Percentiles rank a stretch among this genome's conserved stretches.
These are phyloP conservation scores for Hemistola chrysoprasaria DNA, from an alignment of 2,888 invertebrate species.

Conservation along the genomic window DNA sequence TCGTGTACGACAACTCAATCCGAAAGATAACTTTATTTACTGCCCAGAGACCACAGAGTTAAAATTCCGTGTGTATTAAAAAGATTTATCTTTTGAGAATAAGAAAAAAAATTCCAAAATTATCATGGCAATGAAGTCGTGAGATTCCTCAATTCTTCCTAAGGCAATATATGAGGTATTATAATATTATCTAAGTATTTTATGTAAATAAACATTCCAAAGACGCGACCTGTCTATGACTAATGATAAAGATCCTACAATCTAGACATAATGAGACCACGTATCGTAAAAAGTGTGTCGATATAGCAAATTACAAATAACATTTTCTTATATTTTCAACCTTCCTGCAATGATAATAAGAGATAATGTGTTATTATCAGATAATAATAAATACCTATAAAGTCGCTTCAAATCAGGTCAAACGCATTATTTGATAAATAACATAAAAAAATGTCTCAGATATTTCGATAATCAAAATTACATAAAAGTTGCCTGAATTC, in stretches of 20 bases:
- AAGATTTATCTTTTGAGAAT: no score
- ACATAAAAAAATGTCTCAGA: constrained; percentile 37
- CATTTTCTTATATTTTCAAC: constrained; percentile 22
- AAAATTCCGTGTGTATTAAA: no score
- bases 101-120: no score
- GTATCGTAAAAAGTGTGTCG: constrained; percentile 51
- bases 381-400: constrained; percentile 40
- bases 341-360: constrained; percentile 34
- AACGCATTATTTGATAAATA: constrained; percentile 57
- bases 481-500: no score
- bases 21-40: no score
- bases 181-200: no score
- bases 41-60: no score
- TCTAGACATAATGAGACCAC: constrained; percentile 47
- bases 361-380: constrained; percentile 43
- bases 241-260: constrained; percentile 28
- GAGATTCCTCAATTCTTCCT: no score
- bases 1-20: no score
- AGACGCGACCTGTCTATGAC: constrained; percentile 14
- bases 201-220: constrained; percentile 4
- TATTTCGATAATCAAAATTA: constrained; percentile 26
- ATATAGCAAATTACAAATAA: constrained; percentile 36
- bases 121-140: no score
- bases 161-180: no score
- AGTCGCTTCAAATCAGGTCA: constrained; percentile 63